phyloP scores from a whole-genome alignment of 2,113 vertebrate species.

The Poeciliopsis occidentalis region DNA sequence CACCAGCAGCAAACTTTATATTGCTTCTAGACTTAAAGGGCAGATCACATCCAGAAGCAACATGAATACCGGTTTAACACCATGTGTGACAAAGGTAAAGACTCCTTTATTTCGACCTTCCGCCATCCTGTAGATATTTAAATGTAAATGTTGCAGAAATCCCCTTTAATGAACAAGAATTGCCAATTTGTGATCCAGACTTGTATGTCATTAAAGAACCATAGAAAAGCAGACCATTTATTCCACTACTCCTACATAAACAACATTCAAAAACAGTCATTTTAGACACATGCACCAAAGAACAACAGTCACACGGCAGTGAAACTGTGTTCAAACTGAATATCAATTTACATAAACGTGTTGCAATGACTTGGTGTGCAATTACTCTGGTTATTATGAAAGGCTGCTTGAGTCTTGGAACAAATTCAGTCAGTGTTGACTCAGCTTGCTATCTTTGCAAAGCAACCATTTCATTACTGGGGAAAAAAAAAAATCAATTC shows the following conservation, averaged over 20 bases:
- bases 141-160: not conserved
- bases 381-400: conserved; percentile 52
- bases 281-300: not conserved
- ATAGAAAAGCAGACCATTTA: too few relatives aligned
- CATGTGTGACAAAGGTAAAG: conserved; percentile 12
- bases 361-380: conserved; percentile 31
- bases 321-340: conserved; percentile 30
- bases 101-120: conserved; percentile 11
- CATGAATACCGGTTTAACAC: conserved; percentile 21
- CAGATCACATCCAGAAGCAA: conserved; percentile 30
- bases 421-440: conserved; percentile 46
- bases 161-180: conserved; percentile 1
- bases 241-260: too few relatives aligned
- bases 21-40: conserved; percentile 20
- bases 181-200: not conserved
- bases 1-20: conserved; percentile 16
- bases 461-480: conserved; percentile 64
- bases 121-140: not conserved
- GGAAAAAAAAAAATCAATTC: conserved; percentile 37
- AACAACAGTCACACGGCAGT: not conserved
- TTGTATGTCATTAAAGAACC: not conserved
- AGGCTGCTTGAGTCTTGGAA: conserved; percentile 30
- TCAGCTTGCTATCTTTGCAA: conserved; percentile 55
- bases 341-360: conserved; percentile 36
- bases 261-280: not conserved